Evolutionary conservation across 2,888 invertebrate genomes (phyloP).

Genomic region (Trissolcus japonicus): DNA sequence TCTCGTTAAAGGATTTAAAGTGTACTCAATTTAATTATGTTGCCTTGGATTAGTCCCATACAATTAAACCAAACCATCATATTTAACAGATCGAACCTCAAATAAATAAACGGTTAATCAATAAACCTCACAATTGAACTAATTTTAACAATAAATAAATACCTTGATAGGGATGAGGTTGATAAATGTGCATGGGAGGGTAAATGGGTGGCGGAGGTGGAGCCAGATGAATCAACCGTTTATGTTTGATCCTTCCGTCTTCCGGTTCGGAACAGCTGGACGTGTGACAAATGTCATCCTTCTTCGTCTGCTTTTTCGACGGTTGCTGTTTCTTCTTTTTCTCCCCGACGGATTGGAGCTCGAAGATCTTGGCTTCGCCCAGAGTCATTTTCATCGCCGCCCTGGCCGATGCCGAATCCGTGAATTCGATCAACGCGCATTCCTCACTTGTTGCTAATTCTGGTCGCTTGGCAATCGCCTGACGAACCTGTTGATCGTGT

Average conservation of each 20-base stretch:
- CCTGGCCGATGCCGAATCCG: conserved; percentile 90
- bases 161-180: conserved; percentile 68
- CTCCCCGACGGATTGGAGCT: conserved; percentile 84
- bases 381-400: conserved; percentile 84
- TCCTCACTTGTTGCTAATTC: conserved; percentile 87
- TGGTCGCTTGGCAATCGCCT: conserved; percentile 93
- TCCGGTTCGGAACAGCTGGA: conserved; percentile 79
- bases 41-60: no score
- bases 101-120: no score
- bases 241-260: conserved; percentile 74
- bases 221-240: conserved; percentile 74
- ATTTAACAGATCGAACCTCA: no score
- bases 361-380: conserved; percentile 83
- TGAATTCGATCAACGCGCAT: conserved; percentile 94
- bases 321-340: conserved; percentile 85
- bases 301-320: conserved; percentile 79
- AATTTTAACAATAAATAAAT: background rate
- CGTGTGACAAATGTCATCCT: conserved; percentile 74
- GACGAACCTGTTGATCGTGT: conserved; percentile 80
- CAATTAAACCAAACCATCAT: no score
- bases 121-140: background rate
- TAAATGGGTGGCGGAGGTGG: conserved; percentile 73
- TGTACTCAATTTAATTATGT: no score
- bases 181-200: conserved; percentile 74
- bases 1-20: no score